A percentile compares a stretch with the other conserved stretches of the same genome.
phyloP scores from a whole-genome alignment of 2,797 vertebrate genomes.

The Lateolabrax maculatus region DNA sequence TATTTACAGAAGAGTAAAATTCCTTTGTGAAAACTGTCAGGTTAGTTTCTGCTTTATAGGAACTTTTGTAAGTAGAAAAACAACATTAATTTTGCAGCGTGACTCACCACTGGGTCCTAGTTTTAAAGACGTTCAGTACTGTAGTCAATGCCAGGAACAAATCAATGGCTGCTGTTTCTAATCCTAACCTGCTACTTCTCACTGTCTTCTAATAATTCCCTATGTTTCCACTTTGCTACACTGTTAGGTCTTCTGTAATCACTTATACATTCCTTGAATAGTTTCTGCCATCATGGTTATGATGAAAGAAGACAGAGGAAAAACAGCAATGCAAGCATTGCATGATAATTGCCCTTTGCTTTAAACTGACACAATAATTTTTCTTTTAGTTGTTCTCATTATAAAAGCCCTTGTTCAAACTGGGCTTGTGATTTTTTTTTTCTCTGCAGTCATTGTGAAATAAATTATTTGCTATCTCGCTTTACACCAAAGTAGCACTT shows the following conservation, averaged over 20 bases:
- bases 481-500: constrained; percentile 45
- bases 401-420: constrained; percentile 70
- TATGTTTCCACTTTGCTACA: constrained; percentile 28
- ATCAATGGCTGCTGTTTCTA: constrained; percentile 47
- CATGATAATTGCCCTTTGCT: constrained; percentile 73
- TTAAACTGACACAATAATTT: constrained; percentile 69
- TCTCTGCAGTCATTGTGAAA: constrained; percentile 57
- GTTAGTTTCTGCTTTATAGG: constrained; percentile 48
- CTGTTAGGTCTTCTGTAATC: constrained; percentile 52
- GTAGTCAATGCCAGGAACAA: constrained; percentile 35
- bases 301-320: constrained; percentile 70
- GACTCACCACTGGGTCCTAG: constrained; percentile 41
- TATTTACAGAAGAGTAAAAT: constrained; percentile 54
- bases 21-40: constrained; percentile 44
- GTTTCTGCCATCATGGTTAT: constrained; percentile 61
- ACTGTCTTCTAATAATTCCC: constrained; percentile 48
- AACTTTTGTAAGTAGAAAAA: constrained; percentile 60
- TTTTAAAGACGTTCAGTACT: constrained; percentile 53
- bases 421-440: constrained; percentile 41
- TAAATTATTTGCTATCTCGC: constrained; percentile 61
- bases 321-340: constrained; percentile 60
- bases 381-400: constrained; percentile 72
- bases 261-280: constrained; percentile 48
- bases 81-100: constrained; percentile 66
- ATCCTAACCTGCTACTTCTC: constrained; percentile 27